phyloP scores from a whole-genome alignment of 2,888 invertebrate species.

The Dilophus febrilis region DNA sequence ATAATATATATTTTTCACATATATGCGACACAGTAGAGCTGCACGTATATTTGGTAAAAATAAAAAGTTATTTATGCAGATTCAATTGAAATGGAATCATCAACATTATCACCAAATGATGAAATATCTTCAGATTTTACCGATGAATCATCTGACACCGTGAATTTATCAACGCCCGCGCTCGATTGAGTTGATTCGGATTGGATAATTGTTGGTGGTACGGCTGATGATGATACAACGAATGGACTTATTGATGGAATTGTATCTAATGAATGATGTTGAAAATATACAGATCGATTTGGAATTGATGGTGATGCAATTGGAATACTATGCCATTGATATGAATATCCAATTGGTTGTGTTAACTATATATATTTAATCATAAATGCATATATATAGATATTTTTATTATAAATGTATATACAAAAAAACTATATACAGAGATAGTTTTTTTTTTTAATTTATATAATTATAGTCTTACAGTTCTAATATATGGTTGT shows the following conservation, averaged over 20 bases:
- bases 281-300: conserved; percentile 4
- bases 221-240: conserved; percentile 5
- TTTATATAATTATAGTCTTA: conserved; percentile 4
- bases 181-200: conserved; percentile 10
- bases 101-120: not conserved
- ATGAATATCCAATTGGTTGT: not conserved
- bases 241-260: not conserved
- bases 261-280: conserved; percentile 1
- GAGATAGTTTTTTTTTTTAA: too few relatives aligned
- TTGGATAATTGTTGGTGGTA: conserved; percentile 8
- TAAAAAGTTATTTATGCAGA: not conserved
- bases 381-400: too few relatives aligned
- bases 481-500: conserved; percentile 24
- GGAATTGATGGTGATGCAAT: not conserved
- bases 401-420: too few relatives aligned
- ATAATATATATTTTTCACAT: too few relatives aligned
- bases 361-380: not conserved
- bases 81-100: not conserved
- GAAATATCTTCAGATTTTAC: conserved; percentile 5
- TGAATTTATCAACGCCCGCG: conserved; percentile 6
- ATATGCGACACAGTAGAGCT: too few relatives aligned
- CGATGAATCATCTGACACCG: conserved; percentile 6
- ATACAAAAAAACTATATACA: too few relatives aligned
- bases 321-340: conserved; percentile 4
- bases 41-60: too few relatives aligned